phyloP scores from a whole-genome alignment of 2,888 invertebrate genomes.

The Petrolisthes manimaculis region DNA sequence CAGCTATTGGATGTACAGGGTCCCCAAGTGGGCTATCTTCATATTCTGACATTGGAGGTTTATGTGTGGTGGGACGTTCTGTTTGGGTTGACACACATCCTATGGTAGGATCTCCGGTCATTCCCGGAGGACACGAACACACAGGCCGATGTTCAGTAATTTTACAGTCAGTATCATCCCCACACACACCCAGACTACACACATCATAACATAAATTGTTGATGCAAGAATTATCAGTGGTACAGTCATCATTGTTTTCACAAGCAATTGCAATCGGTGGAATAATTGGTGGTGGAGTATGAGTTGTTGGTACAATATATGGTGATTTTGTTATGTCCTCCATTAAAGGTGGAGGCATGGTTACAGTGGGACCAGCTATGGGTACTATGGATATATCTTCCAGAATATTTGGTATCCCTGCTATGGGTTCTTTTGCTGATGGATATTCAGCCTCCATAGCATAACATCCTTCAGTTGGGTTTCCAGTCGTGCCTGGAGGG shows the following conservation, averaged over 20 bases:
- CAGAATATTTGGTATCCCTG: slow-evolving; percentile 1
- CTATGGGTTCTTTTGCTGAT: slow-evolving; percentile 16
- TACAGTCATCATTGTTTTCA: slow-evolving; percentile 69
- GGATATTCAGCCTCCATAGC: slow-evolving; percentile 48
- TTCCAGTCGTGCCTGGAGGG: slow-evolving; percentile 59
- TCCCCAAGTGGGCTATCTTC: background rate
- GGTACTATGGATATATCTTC: slow-evolving; percentile 33
- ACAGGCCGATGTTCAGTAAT: slow-evolving; percentile 79
- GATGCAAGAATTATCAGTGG: slow-evolving; percentile 55
- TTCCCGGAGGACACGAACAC: slow-evolving; percentile 82
- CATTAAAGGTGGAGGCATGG: slow-evolving; percentile 21
- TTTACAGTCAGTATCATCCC: slow-evolving; percentile 75
- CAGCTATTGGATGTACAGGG: slow-evolving; percentile 19
- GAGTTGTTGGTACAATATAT: slow-evolving; percentile 9
- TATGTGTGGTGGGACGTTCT: slow-evolving; percentile 27
- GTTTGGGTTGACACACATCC: slow-evolving; percentile 36
- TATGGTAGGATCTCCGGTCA: slow-evolving; percentile 81
- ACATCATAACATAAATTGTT: slow-evolving; percentile 53
- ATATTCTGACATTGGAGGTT: slow-evolving; percentile 19
- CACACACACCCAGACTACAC: slow-evolving; percentile 73
- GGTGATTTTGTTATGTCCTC: slow-evolving; percentile 16
- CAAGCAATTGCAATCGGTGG: slow-evolving; percentile 72
- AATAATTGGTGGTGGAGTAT: slow-evolving; percentile 45
- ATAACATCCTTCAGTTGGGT: slow-evolving; percentile 49
- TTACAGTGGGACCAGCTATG: slow-evolving; percentile 11